Evolutionary conservation across 2,888 invertebrate species (phyloP).

Genomic region (Drosophila basisetae): DNA sequence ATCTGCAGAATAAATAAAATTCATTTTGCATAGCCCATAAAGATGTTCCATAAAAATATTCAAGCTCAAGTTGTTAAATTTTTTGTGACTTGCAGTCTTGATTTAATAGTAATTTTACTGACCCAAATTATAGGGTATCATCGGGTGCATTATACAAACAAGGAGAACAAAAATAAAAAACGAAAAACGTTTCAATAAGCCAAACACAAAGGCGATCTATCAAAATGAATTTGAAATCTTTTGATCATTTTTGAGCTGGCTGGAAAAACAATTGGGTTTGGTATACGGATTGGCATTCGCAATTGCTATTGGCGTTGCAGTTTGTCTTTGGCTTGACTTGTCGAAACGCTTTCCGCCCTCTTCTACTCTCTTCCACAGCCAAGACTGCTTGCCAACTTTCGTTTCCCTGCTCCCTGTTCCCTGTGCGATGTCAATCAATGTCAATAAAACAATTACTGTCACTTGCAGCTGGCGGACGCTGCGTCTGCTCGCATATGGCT

Average conservation of each 20-base stretch:
- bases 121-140: constrained; percentile 31
- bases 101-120: not conserved
- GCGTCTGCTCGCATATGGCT: constrained; percentile 18
- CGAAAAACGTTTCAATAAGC: constrained; percentile 4
- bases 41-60: too few species aligned
- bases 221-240: constrained; percentile 82
- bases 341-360: constrained; percentile 35
- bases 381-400: constrained; percentile 16
- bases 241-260: constrained; percentile 78
- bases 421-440: constrained; percentile 81
- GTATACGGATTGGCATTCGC: constrained; percentile 38
- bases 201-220: constrained; percentile 70
- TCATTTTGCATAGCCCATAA: not conserved
- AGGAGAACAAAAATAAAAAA: too few species aligned
- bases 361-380: not conserved
- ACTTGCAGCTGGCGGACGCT: constrained; percentile 71
- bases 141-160: not conserved
- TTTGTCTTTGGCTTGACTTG: constrained; percentile 79
- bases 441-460: constrained; percentile 84
- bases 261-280: constrained; percentile 34
- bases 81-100: not conserved
- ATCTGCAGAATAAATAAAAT: not conserved
- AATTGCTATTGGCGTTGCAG: constrained; percentile 69
- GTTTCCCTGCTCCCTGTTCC: constrained; percentile 9
- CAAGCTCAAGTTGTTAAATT: not conserved